Conservation (phyloP, 2,113 vertebrate species). For the Toxotes jaculatrix region DNA sequence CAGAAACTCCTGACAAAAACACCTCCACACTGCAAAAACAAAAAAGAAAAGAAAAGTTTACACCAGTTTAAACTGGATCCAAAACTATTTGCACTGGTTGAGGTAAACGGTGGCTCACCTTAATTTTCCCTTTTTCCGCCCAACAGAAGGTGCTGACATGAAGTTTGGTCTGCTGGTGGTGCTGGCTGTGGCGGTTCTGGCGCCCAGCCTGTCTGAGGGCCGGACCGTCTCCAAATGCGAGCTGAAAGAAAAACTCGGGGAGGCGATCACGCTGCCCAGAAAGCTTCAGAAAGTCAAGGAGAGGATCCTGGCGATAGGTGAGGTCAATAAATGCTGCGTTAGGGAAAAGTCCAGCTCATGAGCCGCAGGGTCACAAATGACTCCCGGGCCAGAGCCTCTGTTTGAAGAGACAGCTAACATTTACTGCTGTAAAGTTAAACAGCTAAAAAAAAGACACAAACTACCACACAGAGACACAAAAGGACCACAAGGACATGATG, state of each 20-base stretch:
- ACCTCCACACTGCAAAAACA: too few species aligned
- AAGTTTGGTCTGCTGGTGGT: slow-evolving; percentile 54
- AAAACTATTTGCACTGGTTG: too few species aligned
- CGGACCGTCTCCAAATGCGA: slow-evolving; percentile 56
- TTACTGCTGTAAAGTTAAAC: too few species aligned
- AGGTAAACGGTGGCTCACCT: not conserved
- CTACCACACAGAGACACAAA: too few species aligned
- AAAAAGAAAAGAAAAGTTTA: too few species aligned
- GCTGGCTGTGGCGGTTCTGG: slow-evolving; percentile 54
- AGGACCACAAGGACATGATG: too few species aligned
- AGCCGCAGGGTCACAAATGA: too few species aligned
- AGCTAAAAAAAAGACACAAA: too few species aligned
- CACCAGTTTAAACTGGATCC: too few species aligned
- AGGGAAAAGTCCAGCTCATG: not conserved
- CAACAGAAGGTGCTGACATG: slow-evolving; percentile 22
- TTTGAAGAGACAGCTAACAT: too few species aligned
- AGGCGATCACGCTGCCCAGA: not conserved
- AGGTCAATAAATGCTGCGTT: not conserved
- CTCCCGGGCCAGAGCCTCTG: too few species aligned
- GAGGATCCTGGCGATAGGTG: slow-evolving; percentile 13
- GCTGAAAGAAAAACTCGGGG: slow-evolving; percentile 1
- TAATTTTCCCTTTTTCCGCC: not conserved
- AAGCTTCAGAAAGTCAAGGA: rapidly evolving
- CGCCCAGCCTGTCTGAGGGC: slow-evolving; percentile 44
- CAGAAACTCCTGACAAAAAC: too few species aligned